phyloP scores from a whole-genome alignment of 2,888 invertebrate genomes.

The Meiosimyza decipiens region DNA sequence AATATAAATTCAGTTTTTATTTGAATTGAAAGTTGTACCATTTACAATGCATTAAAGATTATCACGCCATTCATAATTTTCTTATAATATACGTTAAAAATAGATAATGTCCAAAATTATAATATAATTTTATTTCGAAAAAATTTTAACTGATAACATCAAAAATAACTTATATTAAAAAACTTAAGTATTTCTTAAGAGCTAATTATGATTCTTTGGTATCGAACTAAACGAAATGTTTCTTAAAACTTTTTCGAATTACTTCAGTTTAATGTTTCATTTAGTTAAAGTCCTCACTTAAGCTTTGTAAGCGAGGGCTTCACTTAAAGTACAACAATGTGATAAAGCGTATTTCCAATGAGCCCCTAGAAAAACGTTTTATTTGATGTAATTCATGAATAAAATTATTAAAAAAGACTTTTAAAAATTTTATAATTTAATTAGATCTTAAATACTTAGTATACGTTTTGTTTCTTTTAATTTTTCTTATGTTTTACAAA shows the following conservation, averaged over 20 bases:
- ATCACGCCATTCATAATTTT: not conserved
- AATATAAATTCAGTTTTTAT: constrained; percentile 42
- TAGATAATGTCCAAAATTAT: no score
- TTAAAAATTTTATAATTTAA: not conserved
- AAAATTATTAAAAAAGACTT: constrained; percentile 10
- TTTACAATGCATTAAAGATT: constrained; percentile 35
- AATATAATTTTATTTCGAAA: no score
- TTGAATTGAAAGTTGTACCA: constrained; percentile 21
- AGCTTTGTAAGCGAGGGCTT: not conserved
- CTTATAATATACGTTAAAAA: no score
- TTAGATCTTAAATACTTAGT: not conserved
- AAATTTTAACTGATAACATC: no score
- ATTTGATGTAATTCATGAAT: constrained; percentile 21
- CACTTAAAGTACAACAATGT: constrained; percentile 11
- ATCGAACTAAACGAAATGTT: no score
- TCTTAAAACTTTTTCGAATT: no score
- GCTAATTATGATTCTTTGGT: no score
- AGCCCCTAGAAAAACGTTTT: constrained; percentile 47
- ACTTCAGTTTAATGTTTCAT: not conserved
- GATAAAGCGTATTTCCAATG: constrained; percentile 46
- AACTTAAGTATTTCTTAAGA: no score
- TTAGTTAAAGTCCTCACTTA: not conserved
- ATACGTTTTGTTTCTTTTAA: no score
- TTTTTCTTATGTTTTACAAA: not conserved
- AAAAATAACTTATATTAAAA: no score